These are phyloP conservation scores for Adoxophyes honmai DNA, from an alignment of 1,140 invertebrate species.

Conservation along the genomic window DNA sequence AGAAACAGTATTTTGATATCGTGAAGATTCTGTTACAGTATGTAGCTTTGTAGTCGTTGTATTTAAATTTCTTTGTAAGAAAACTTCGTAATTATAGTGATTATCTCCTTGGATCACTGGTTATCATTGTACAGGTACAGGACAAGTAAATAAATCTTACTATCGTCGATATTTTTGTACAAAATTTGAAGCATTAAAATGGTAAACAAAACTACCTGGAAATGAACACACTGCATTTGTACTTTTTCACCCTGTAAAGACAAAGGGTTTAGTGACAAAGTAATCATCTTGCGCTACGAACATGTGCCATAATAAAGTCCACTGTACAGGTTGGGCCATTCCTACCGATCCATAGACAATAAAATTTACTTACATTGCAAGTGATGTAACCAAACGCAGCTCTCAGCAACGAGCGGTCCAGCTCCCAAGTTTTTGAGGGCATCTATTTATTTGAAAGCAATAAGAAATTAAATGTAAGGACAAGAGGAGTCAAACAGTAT, in stretches of 20 bases:
- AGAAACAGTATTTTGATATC: slow-evolving; percentile 68
- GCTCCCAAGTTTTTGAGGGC: not conserved
- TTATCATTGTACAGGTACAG: not conserved
- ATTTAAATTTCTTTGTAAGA: slow-evolving; percentile 51
- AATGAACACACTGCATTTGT: not conserved
- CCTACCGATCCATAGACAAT: slow-evolving; percentile 42
- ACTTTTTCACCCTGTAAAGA: slow-evolving; percentile 1
- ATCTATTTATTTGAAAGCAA: slow-evolving; percentile 10
- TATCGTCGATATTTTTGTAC: slow-evolving; percentile 2
- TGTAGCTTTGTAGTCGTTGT: slow-evolving; percentile 66
- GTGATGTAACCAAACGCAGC: not conserved
- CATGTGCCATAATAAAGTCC: slow-evolving; percentile 67
- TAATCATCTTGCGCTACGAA: slow-evolving; percentile 29
- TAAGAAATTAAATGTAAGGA: slow-evolving; percentile 24
- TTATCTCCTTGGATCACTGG: slow-evolving; percentile 1
- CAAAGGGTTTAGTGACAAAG: not conserved
- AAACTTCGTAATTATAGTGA: slow-evolving; percentile 33
- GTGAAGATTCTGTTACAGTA: slow-evolving; percentile 54
- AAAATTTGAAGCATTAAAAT: not conserved
- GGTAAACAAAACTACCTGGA: not conserved
- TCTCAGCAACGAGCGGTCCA: not conserved
- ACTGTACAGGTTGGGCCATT: slow-evolving; percentile 35
- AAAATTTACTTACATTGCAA: not conserved
- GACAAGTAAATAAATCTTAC: not conserved
- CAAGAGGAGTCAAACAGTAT: slow-evolving; percentile 68